Evolutionary conservation across 2,888 invertebrate genomes (phyloP), one percentile per base, ranked within the genome.

Genomic region (Pimpla rufipes): DNA sequence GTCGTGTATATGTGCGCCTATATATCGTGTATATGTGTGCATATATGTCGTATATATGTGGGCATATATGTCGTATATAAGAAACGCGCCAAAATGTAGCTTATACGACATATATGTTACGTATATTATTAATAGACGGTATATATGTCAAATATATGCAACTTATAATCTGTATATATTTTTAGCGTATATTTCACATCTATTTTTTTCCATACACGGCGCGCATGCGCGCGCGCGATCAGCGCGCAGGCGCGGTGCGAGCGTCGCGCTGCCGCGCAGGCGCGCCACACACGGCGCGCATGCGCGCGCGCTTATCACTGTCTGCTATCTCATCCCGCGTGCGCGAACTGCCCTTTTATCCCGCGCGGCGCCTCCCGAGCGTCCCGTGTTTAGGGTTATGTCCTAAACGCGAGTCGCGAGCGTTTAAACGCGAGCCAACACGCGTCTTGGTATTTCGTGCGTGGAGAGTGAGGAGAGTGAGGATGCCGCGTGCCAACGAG

Each of bases 401-500:
- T 18, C 68, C 50, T 35, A 57, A 57, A 71, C 71, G 42, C 29
- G 71, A 45, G 57, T 29, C 21, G 23, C 42, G 29, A 29, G 29
- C 29, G 29, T 5, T 29, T n/a, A 21, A 42, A 18, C 40, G 23
- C n/a, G 52, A 4, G 29, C 35, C 68, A 50, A 45, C 55, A 70
- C 55, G 37, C 13, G 57, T 57, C 10, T 10, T 11, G 23, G 55
- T 40, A 62, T 62, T 55, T 23, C 29, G 37, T 13, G 68, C 37
- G 18, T 21, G 18, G n/a, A 10, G 52, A 18, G 13, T 29, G 5
- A 1, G 50, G 23, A 67, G 82, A 67, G 83, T 70, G 79, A 66
- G 84, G 73, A 81, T 81, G 68, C 79, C 79, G 76, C 77, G 59
- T 71, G 79, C 74, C 79, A 55, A 29, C 29, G 29, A 52, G 71